Conservation (phyloP, 2,888 invertebrate genomes). For the Dasypolia templi region DNA sequence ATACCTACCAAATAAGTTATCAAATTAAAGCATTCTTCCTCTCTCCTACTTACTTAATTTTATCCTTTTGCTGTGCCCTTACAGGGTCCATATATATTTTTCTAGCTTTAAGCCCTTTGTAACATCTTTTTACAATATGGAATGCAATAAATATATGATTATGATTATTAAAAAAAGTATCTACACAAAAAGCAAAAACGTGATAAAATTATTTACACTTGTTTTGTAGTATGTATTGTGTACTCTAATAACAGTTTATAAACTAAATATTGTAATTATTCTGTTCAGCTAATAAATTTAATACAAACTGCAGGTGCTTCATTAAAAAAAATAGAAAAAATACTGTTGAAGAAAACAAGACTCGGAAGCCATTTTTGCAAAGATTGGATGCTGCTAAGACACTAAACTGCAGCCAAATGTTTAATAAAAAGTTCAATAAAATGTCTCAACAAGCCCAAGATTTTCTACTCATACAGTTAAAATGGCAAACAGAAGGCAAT, state of each 20-base stretch:
- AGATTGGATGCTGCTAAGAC: background rate
- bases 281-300: background rate
- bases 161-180: no score
- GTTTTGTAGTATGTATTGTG: background rate
- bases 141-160: no score
- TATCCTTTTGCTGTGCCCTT: no score
- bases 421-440: background rate
- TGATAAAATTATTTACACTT: no score
- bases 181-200: no score
- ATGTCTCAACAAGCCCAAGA: slow-evolving; percentile 3
- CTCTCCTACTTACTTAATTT: no score
- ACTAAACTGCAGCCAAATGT: background rate
- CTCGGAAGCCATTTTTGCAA: background rate
- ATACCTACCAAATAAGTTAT: no score
- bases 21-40: no score
- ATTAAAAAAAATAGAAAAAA: background rate
- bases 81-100: no score
- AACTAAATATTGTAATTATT: background rate
- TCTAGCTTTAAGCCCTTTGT: no score
- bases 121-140: no score
- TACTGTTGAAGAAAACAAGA: background rate
- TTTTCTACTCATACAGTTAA: slow-evolving; percentile 1
- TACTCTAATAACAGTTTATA: background rate
- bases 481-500: slow-evolving; percentile 7
- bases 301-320: background rate